A percentile compares a stretch with the other conserved stretches of the same genome.
Conservation (phyloP, 1,140 invertebrate species). For the Drosophila pruinosa region DNA sequence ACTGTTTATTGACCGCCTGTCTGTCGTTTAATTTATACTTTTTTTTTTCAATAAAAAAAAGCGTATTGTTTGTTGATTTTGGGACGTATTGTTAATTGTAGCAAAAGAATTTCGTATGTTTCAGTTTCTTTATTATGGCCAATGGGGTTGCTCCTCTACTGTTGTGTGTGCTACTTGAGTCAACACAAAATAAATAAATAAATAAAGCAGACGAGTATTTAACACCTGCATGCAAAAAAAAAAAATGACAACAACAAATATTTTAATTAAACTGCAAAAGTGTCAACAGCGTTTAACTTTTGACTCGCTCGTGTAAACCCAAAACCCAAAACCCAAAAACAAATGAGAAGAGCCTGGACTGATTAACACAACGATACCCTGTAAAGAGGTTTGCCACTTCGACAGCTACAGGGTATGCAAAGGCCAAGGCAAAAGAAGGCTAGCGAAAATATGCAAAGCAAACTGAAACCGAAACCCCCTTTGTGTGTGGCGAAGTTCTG, state of each 20-base stretch:
- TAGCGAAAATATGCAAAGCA: background rate
- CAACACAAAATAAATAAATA: constrained; percentile 41
- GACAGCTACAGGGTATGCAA: background rate
- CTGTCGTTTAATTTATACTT: background rate
- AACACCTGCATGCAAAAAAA: constrained; percentile 62
- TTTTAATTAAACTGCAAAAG: constrained; percentile 48
- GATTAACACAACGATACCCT: background rate
- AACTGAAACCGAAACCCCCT: background rate
- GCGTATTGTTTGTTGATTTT: constrained; percentile 7
- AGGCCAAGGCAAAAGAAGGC: background rate
- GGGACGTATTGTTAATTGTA: constrained; percentile 10
- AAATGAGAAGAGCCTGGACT: background rate
- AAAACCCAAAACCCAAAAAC: constrained; percentile 14
- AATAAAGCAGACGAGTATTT: constrained; percentile 42
- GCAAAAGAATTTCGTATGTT: constrained; percentile 11
- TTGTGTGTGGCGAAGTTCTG: background rate
- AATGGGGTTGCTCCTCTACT: constrained; percentile 9
- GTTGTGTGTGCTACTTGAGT: constrained; percentile 22
- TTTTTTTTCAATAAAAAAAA: no score
- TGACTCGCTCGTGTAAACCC: constrained; percentile 27
- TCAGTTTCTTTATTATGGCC: background rate
- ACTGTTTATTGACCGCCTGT: constrained; percentile 10
- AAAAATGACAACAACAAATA: constrained; percentile 15
- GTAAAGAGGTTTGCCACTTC: background rate
- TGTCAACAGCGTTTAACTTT: constrained; percentile 54